Base-by-base conservation (phyloP, 2,797 vertebrate genomes). In the Chloroceryle inda region DNA sequence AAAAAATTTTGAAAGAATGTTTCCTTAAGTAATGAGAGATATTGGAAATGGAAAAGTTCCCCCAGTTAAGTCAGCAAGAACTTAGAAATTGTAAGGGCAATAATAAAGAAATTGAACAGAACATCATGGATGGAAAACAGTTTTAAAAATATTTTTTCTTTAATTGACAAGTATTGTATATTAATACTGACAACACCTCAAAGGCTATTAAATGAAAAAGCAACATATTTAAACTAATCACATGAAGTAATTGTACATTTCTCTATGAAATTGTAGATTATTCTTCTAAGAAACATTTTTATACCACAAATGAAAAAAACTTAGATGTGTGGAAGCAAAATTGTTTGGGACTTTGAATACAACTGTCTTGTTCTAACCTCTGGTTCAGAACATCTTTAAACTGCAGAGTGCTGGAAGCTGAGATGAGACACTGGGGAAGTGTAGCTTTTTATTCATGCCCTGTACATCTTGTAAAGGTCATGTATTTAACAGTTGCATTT, bases 361-460 rank as follows among this genome's bases (percentile, higher is more conserved):
- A 74, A 35, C 19, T 42, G 44, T 44, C 24, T 59, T 23, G 11
- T 35, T 74, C 35, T 89, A 77, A 80, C 75, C 27, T 88, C 56
- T 83, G 56, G 7, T 80, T 88, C 61, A 88, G 61, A 77, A 71
- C 10, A 55, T 61, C 64, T 92, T 93, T 56, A 74, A 89, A 79
- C 27, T 52, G 15, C 33, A 63, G 79, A 22, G 19, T 67, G 59
- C 68, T 77, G 44, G 37, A 91, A 88, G 49, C 21, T 91, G 59
- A 69, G 52, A 79, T 67, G 47, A 61, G n/a, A 80, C 61, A 23
- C 5, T 58, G 27, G 11, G 27, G 37, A 80, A 85, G 17, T 3
- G 6, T 29, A 73, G 19, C 20, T 83, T 47, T 88, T 85, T 37
- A 33, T 80, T 92, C 56, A 26, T 72, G 49, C 13, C 21, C 73